Evolutionary conservation across 2,888 invertebrate species (phyloP), one percentile per base, ranked within the genome.

Genomic region (Caradrina kadenii): DNA sequence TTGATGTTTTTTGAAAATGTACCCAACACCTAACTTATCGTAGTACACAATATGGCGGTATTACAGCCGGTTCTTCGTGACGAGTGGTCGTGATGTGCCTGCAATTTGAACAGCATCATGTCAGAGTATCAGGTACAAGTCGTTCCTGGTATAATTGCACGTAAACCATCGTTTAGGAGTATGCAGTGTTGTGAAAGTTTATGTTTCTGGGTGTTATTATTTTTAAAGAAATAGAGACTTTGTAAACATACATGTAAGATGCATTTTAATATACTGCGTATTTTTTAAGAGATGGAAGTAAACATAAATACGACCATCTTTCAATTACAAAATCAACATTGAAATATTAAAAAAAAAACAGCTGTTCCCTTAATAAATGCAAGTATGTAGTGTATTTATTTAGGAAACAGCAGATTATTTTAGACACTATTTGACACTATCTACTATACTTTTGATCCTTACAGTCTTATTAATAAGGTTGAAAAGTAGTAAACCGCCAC

Each of bases 81-180:
- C 83, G 80, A 56, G 49, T 68, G 64, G 73, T 85, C 86, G 87
- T 87, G 87, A 86, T 80, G 80, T 31, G 70, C 72, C 78, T 71
- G 76, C 84, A 84, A 83, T 84, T 84, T 81, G 77, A 82, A 48
- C 76, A 72, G 75, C 81, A 69, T 81, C 86, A 76, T 82, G 86
- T 82, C 87, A 83, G 84, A 64, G 68, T 76, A 82, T 81, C 86
- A 79, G 72, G 72, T 13, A 48, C 31, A 63, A 73, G 69, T 80
- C 76, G 54, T 26, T 61, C 31, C 50, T 50, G 31, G 55, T 77
- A 74, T 80, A 83, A 83, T 80, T 83, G 76, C 69, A 66, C 63
- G 35, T 74, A 77, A 80, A 82, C 70, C 53, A 52, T 71, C 58
- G 64, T 63, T 56, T 65, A 39, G 62, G 21, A 61, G 22, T 50